Evolutionary conservation across 2,113 vertebrate genomes (phyloP).

Genomic region (Argyrosomus japonicus): DNA sequence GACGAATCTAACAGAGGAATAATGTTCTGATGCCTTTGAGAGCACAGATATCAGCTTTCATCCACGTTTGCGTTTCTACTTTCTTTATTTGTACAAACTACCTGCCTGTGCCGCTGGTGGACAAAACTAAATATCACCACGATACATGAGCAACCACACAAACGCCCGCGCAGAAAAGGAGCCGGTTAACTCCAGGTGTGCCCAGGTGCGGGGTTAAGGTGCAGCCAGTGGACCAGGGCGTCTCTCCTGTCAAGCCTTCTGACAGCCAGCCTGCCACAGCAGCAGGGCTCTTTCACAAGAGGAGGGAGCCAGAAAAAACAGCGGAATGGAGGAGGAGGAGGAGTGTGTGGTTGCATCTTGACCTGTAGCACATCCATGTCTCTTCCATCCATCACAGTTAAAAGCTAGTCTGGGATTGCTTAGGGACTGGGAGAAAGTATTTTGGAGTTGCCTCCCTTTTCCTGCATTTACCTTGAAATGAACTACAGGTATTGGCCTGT

Average conservation of each 20-base stretch:
- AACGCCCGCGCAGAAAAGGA: slow-evolving; percentile 8
- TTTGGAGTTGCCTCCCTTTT: neutral
- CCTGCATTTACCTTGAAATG: slow-evolving; percentile 9
- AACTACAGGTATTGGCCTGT: neutral
- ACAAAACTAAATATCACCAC: neutral
- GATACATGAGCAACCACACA: neutral
- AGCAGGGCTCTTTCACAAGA: slow-evolving; percentile 59
- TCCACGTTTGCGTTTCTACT: neutral
- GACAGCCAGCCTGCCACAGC: slow-evolving; percentile 59
- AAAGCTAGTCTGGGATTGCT: slow-evolving; percentile 16
- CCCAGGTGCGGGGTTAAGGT: slow-evolving; percentile 63
- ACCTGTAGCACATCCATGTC: slow-evolving; percentile 15
- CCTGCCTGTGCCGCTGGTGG: neutral
- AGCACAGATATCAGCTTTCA: slow-evolving; percentile 50
- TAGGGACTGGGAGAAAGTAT: neutral
- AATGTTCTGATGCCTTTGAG: slow-evolving; percentile 38
- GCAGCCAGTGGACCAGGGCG: slow-evolving; percentile 66
- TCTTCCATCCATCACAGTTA: slow-evolving; percentile 52
- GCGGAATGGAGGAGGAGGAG: neutral
- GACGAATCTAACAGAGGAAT: slow-evolving; percentile 37
- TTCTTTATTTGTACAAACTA: neutral
- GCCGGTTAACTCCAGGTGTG: slow-evolving; percentile 18
- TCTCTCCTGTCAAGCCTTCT: slow-evolving; percentile 56
- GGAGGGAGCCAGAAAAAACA: slow-evolving; percentile 10
- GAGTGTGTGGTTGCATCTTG: slow-evolving; percentile 33